Evolutionary conservation across 1,140 invertebrate genomes (phyloP).

Genomic region (Bradynema listronoti): DNA sequence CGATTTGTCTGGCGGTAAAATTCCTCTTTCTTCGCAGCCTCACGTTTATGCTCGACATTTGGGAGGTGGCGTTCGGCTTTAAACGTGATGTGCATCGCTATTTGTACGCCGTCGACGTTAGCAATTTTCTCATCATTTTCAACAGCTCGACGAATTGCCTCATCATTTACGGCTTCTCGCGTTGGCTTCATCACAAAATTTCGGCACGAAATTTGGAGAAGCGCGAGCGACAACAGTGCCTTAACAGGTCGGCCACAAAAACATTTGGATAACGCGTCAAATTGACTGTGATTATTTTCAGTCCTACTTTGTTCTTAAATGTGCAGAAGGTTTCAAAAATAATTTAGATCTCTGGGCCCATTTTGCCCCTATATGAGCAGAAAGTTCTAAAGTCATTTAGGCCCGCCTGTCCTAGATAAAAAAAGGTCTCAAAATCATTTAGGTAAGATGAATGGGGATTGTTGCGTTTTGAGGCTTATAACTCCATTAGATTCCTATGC

Average conservation of each 20-base stretch:
- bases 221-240: conserved; percentile 27
- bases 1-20: conserved; percentile 43
- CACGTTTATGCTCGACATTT: conserved; percentile 42
- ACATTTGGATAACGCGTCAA: neutral
- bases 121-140: conserved; percentile 42
- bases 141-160: conserved; percentile 49
- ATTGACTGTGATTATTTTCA: neutral
- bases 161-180: conserved; percentile 43
- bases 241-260: conserved; percentile 21
- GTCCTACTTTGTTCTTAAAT: no score
- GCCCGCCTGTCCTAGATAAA: no score
- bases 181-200: conserved; percentile 34
- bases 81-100: conserved; percentile 16
- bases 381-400: no score
- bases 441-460: no score
- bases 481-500: no score
- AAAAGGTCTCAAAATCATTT: no score
- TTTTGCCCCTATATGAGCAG: no score
- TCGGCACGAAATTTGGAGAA: conserved; percentile 29
- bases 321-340: no score
- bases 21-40: conserved; percentile 44
- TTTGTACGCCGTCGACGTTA: conserved; percentile 37
- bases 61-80: conserved; percentile 36
- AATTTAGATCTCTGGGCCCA: no score
- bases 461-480: no score